These are phyloP conservation scores for Eurystomus gularis DNA, from an alignment of 2,113 vertebrate species.

Conservation along the genomic window DNA sequence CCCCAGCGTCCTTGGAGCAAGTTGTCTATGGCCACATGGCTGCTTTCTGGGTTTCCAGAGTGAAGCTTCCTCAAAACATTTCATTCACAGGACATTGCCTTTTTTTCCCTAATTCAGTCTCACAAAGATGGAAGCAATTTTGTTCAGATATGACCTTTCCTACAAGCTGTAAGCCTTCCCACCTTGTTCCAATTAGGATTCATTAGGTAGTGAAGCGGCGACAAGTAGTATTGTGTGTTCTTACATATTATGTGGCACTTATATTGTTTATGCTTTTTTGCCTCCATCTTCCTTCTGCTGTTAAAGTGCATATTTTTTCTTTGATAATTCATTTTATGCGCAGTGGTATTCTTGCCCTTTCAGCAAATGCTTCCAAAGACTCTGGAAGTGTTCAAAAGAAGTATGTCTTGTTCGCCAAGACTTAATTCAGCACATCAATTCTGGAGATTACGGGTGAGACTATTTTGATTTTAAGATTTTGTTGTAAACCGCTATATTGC, in stretches of 20 bases:
- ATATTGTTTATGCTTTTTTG: neutral
- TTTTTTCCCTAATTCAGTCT: neutral
- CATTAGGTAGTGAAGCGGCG: neutral
- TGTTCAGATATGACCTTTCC: neutral
- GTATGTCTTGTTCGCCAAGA: slow-evolving; percentile 70
- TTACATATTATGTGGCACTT: neutral
- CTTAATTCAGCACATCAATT: slow-evolving; percentile 73
- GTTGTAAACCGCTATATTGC: neutral
- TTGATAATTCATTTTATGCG: neutral
- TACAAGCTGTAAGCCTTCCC: neutral
- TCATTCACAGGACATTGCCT: neutral
- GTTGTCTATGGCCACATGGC: neutral
- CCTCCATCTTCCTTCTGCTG: neutral
- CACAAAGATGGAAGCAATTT: neutral
- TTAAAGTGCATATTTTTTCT: neutral
- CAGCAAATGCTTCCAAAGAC: slow-evolving; percentile 69
- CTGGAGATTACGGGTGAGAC: slow-evolving; percentile 75
- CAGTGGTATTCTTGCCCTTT: slow-evolving; percentile 28
- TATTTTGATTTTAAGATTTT: neutral
- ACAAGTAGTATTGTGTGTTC: neutral
- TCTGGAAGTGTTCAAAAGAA: slow-evolving; percentile 72
- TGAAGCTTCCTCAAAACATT: neutral
- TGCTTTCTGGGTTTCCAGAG: neutral
- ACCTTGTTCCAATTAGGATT: neutral
- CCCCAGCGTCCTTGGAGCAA: neutral